Evolutionary conservation across 2,888 invertebrate genomes (phyloP).

Genomic region (Patella ulyssiponensis): DNA sequence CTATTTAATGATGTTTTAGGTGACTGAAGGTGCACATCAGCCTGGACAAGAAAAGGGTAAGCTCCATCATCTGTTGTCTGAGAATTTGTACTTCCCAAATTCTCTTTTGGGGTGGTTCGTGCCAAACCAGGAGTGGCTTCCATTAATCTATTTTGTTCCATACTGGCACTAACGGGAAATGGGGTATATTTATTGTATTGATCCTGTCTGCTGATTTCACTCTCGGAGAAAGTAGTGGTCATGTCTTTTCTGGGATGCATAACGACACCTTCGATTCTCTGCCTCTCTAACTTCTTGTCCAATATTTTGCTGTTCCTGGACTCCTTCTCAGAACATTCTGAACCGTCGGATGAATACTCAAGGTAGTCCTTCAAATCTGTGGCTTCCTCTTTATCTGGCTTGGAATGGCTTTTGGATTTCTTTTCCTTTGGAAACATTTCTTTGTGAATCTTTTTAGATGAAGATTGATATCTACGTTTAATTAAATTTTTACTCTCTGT

Average conservation of each 20-base stretch:
- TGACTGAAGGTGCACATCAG: constrained; percentile 37
- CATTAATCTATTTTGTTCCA: constrained; percentile 12
- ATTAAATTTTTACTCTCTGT: constrained; percentile 42
- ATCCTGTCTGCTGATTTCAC: background rate
- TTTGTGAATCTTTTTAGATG: constrained; percentile 43
- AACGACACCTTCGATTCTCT: constrained; percentile 12
- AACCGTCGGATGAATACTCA: constrained; percentile 37
- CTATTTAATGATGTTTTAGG: background rate
- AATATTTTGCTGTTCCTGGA: constrained; percentile 23
- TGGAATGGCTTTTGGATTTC: constrained; percentile 25
- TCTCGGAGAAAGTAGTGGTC: background rate
- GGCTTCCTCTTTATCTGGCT: background rate
- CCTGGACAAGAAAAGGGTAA: constrained; percentile 33
- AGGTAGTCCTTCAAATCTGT: constrained; percentile 35
- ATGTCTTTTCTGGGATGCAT: background rate
- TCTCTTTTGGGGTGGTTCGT: background rate
- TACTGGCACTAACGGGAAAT: background rate
- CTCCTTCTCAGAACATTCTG: constrained; percentile 36
- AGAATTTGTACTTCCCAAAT: background rate
- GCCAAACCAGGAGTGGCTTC: background rate
- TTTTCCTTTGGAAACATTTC: constrained; percentile 40
- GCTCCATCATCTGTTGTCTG: constrained; percentile 19
- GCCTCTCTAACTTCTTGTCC: constrained; percentile 11
- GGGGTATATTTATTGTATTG: background rate
- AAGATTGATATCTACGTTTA: constrained; percentile 42